Evolutionary conservation across 2,888 invertebrate genomes (phyloP).

Genomic region (Biston stratarius): DNA sequence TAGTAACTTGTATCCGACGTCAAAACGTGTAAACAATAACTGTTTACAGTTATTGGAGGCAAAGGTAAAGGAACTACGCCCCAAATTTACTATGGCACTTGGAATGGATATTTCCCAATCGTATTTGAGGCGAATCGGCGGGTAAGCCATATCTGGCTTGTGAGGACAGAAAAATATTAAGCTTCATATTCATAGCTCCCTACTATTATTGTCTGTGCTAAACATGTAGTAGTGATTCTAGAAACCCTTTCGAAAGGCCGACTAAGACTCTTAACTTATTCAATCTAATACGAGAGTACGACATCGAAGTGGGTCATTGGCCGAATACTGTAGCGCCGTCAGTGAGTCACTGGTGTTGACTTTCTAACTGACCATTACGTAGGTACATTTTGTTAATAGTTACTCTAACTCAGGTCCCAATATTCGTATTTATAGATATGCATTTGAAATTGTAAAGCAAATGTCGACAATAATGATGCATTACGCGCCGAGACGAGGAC

Average conservation of each 20-base stretch:
- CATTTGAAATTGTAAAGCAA: constrained; percentile 37
- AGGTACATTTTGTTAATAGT: constrained; percentile 47
- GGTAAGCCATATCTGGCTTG: not conserved
- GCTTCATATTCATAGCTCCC: not conserved
- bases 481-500: constrained; percentile 62
- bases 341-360: constrained; percentile 73
- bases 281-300: constrained; percentile 53
- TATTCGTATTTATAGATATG: constrained; percentile 36
- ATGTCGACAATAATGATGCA: constrained; percentile 58
- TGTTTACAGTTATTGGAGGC: not conserved
- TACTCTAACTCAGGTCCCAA: constrained; percentile 42
- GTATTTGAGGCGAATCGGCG: not conserved
- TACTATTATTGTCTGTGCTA: too few relatives aligned
- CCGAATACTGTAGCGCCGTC: constrained; percentile 74
- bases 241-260: constrained; percentile 23
- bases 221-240: not conserved
- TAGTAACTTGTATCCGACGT: constrained; percentile 2
- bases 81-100: not conserved
- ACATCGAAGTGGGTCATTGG: constrained; percentile 79
- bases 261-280: constrained; percentile 39
- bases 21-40: too few relatives aligned
- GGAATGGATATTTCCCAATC: not conserved
- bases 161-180: not conserved
- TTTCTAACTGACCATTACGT: constrained; percentile 63
- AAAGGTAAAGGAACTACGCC: not conserved